phyloP scores from a whole-genome alignment of 2,888 invertebrate species.

The Brassicogethes aeneus region DNA sequence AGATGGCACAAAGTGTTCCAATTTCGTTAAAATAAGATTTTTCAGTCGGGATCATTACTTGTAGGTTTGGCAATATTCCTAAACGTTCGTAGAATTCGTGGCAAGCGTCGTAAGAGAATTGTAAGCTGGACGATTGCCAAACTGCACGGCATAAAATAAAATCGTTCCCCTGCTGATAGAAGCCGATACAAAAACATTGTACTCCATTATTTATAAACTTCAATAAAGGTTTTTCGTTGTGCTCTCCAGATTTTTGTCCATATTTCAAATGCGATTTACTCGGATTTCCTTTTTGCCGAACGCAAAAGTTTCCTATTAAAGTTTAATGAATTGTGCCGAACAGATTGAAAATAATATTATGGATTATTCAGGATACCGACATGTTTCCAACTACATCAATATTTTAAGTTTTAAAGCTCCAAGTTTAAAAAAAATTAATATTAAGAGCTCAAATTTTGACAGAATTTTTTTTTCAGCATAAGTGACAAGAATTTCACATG shows the following conservation, averaged over 20 bases:
- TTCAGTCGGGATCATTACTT: conserved; percentile 11
- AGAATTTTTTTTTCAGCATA: too few species aligned
- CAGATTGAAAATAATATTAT: conserved; percentile 9
- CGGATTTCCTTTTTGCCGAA: not conserved
- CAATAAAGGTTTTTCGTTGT: conserved; percentile 8
- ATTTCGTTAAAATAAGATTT: not conserved
- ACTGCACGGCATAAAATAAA: conserved; percentile 10
- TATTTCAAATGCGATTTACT: not conserved
- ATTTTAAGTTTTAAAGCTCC: too few species aligned
- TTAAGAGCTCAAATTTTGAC: too few species aligned
- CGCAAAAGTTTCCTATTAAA: conserved; percentile 8
- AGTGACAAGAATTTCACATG: too few species aligned
- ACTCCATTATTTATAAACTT: conserved; percentile 13
- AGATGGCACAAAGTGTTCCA: not conserved
- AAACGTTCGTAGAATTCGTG: conserved; percentile 4
- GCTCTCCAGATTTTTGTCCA: not conserved
- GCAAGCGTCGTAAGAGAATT: conserved; percentile 10
- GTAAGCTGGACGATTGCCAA: conserved; percentile 13
- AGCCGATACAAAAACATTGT: conserved; percentile 8
- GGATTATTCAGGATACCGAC: conserved; percentile 6
- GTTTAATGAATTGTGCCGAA: conserved; percentile 8
- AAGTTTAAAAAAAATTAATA: too few species aligned
- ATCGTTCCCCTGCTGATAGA: conserved; percentile 11
- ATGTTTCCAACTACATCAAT: too few species aligned
- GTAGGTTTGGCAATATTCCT: conserved; percentile 12